Percentiles rank a stretch among this genome's conserved stretches.
Evolutionary conservation across 1,140 invertebrate genomes (phyloP).

Genomic region (Teleogryllus occipitalis): DNA sequence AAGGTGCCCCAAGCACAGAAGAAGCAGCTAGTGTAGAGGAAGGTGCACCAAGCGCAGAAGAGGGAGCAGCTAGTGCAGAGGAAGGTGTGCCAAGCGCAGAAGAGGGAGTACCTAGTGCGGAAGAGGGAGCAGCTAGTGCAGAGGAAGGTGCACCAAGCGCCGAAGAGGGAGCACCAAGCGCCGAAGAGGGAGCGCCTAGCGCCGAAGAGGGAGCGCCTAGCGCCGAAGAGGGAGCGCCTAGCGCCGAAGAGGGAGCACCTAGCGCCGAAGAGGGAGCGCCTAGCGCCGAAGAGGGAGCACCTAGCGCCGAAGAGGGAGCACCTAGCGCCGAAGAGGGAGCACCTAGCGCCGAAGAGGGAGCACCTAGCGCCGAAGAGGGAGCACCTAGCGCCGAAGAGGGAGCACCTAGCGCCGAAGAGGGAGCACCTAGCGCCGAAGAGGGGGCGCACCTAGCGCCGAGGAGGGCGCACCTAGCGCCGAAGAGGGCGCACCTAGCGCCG

Average conservation of each 20-base stretch:
- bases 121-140: constrained; percentile 28
- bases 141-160: too few species aligned
- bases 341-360: background rate
- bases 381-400: too few species aligned
- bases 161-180: background rate
- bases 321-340: constrained; percentile 22
- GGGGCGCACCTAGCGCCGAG: too few species aligned
- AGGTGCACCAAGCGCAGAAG: constrained; percentile 27
- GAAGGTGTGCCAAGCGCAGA: constrained; percentile 29
- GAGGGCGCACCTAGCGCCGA: background rate
- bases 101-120: constrained; percentile 31
- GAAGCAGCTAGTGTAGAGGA: constrained; percentile 28
- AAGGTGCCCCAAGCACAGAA: constrained; percentile 29
- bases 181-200: background rate
- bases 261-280: constrained; percentile 33
- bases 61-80: constrained; percentile 28
- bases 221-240: constrained; percentile 26
- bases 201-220: background rate
- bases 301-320: constrained; percentile 26
- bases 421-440: background rate
- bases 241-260: constrained; percentile 35
- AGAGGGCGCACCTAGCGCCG: background rate
- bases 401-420: background rate
- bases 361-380: too few species aligned
- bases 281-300: constrained; percentile 23